Base-by-base conservation (phyloP, 2,797 vertebrate species). In the Takifugu rubripes region DNA sequence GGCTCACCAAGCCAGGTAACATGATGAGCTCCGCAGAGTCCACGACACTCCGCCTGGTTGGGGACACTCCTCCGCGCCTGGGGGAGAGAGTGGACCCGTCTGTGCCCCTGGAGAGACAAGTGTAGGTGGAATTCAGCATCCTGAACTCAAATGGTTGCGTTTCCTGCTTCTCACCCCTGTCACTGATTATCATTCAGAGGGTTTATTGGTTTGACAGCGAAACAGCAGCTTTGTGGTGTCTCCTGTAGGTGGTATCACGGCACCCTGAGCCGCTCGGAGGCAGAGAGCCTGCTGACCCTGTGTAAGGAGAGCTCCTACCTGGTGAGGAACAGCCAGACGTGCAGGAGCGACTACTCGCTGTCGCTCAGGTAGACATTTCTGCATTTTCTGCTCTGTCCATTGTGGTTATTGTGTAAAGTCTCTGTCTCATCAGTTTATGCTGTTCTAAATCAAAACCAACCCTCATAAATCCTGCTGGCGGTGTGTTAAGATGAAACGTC, bases 291-390 rank as follows among this genome's bases (percentile, higher is more conserved):
- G 7, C 87, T 98, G 75, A 94, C 93, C 0, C 88, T 98, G 78
- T 97, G 95, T 80, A 95, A 95, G 6, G 95, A 97, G 84, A 96
- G 93, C 68, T 97, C 95, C 72, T 99, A 98, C 83, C 89, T 99
- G 51, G 94, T 99, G 79, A 91, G 96, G 59, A 94, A 96, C 85
- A 96, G 95, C 46, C 93, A 97, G 87, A 94, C 89, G 68, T 93
- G 91, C 81, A 87, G 89, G 3, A 91, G 88, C 0, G 94, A 97
- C 91, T 96, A 90, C 79, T 98, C 95, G 0, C 92, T 99, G 10
- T 98, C 96, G 0, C 93, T 99, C 74, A 91, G 95, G 97, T 98
- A 89, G 1, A 53, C 40, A 0, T 15, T 48, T 17, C 21, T 25
- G 21, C 6, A 48, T 15, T 10, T 33, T 48, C 31, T 53, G 1